Evolutionary conservation across 2,797 vertebrate species (phyloP).

Genomic region (Mycteria americana): DNA sequence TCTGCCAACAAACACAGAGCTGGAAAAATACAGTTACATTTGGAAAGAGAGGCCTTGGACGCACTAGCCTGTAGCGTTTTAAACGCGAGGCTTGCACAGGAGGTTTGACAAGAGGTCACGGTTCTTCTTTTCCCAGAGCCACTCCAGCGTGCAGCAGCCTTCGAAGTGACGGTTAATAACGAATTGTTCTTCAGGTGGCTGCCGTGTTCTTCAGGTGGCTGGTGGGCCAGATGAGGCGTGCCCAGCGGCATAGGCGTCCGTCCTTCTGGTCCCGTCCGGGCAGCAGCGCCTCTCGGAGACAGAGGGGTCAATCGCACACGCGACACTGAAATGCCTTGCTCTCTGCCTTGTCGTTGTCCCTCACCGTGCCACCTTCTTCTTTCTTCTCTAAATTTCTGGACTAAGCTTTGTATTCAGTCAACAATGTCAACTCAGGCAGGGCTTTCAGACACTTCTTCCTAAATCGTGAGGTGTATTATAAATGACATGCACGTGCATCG

Average conservation of each 20-base stretch:
- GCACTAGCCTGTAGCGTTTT: neutral
- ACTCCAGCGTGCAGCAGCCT: neutral
- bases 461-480: neutral
- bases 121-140: neutral
- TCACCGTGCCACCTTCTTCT: neutral
- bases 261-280: neutral
- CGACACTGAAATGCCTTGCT: neutral
- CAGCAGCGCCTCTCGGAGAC: neutral
- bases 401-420: neutral
- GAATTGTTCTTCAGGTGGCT: neutral
- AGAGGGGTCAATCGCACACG: neutral
- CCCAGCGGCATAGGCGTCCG: neutral
- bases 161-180: neutral
- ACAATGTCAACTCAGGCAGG: neutral
- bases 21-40: neutral
- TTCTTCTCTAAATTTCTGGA: neutral
- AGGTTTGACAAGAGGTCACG: neutral
- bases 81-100: neutral
- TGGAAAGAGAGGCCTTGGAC: neutral
- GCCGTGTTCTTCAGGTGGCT: neutral
- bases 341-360: neutral
- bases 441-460: neutral
- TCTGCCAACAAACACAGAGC: constrained; percentile 3
- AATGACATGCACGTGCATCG: neutral
- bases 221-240: neutral